phyloP scores from a whole-genome alignment of 2,113 vertebrate genomes.

The Melanerpes aurifrons region DNA sequence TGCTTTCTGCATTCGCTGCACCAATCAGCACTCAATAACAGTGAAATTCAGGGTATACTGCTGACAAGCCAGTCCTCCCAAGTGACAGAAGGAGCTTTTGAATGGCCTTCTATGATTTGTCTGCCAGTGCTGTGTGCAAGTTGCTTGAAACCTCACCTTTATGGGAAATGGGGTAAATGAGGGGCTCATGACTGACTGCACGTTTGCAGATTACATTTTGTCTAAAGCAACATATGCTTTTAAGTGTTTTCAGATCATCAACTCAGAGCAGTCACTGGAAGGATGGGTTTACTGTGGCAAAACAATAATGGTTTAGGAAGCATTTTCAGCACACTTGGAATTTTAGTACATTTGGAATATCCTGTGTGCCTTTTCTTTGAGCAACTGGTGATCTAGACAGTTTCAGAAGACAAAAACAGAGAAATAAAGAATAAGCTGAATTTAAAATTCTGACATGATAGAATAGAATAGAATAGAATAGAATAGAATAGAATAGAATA shows the following conservation, averaged over 20 bases:
- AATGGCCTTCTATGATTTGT: background rate
- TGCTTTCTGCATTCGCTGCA: background rate
- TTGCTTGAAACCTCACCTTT: constrained; percentile 4
- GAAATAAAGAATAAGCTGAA: background rate
- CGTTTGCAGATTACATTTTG: background rate
- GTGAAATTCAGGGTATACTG: background rate
- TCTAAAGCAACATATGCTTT: background rate
- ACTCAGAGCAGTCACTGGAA: background rate
- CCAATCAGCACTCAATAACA: background rate
- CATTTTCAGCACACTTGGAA: background rate
- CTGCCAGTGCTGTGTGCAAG: background rate
- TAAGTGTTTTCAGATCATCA: background rate
- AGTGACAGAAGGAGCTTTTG: background rate
- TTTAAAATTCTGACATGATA: background rate
- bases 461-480: too few relatives aligned
- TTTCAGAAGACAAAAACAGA: background rate
- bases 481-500: too few relatives aligned
- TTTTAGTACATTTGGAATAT: background rate
- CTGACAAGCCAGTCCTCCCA: background rate
- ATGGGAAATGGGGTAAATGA: background rate
- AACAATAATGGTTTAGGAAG: background rate
- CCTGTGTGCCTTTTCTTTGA: background rate
- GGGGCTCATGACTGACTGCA: background rate
- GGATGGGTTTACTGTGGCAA: background rate
- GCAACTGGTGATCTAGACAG: background rate